Evolutionary conservation across 2,888 invertebrate genomes (phyloP), one percentile per base, ranked within the genome.

Genomic region (Andrena fulva): DNA sequence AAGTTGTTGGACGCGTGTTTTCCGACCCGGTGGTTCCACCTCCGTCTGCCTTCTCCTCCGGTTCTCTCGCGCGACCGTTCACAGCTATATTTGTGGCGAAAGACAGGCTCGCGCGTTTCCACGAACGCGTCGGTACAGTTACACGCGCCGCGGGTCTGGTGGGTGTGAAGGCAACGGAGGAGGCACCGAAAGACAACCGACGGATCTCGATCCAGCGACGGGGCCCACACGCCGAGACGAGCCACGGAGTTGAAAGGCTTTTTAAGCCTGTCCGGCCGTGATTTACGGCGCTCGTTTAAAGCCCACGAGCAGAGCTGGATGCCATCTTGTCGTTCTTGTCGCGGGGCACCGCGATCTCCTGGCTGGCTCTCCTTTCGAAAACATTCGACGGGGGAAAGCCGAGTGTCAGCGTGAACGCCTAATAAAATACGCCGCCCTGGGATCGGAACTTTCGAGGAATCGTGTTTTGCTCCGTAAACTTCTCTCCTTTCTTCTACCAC

Each of bases 221-320:
- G 82, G 73, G 85, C 82, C 87, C 87, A 87, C 87, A 84, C 77
- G 87, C 67, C 63, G 54, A n/a, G 68, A 71, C 78, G 73, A 70
- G 80, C 54, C 54, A 10, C 50, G 63, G 79, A 82, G 86, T 86
- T 79, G 77, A 82, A 78, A 82, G 82, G 81, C 80, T 84, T 85
- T 42, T 88, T 76, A 84, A 89, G 72, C 80, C 69, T 81, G 85
- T 79, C 80, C 70, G 29, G 33, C 2, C 6, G 77, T 88, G 87
- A 88, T 88, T 88, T 87, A 88, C 82, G 82, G 31, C 6, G 66
- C 71, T 85, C 85, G 89, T 88, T 89, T 79, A 75, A 80, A 85
- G 80, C 85, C 87, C 72, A 85, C 87, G 80, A 78, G 76, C 71
- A 82, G n/a, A 68, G 59, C 78, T 16, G 77, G 77, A 63, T 56